A percentile compares a stretch with the other conserved stretches of the same genome.
Conservation (phyloP, 2,888 invertebrate species). For the Brachyptera risi region DNA sequence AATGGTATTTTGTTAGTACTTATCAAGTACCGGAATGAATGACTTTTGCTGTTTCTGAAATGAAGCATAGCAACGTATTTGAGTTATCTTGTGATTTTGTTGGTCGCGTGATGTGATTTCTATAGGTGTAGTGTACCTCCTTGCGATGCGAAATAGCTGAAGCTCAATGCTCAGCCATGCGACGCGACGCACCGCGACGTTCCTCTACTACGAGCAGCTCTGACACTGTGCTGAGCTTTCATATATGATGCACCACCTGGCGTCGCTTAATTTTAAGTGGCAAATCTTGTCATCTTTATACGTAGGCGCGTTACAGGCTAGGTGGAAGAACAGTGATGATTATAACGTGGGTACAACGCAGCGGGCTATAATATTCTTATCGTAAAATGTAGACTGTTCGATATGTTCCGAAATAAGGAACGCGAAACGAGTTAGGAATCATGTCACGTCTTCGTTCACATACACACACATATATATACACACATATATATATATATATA, state of each 20-base stretch:
- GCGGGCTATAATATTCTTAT: no score
- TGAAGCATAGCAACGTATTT: no score
- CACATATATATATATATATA: no score
- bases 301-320: background rate
- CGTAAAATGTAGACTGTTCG: background rate
- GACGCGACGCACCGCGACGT: background rate
- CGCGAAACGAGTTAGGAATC: background rate
- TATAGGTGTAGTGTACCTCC: no score
- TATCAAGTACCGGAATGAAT: background rate
- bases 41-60: background rate
- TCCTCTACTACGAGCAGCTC: background rate
- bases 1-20: constrained; percentile 4
- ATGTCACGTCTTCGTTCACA: no score
- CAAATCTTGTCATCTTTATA: constrained; percentile 24
- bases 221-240: background rate
- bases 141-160: no score
- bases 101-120: no score
- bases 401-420: background rate
- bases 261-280: constrained; percentile 29
- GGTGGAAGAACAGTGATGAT: background rate
- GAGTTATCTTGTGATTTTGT: no score
- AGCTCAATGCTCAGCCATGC: background rate
- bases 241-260: constrained; percentile 13
- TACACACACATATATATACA: no score
- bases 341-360: no score